A percentile compares a stretch with the other conserved stretches of the same genome.
These are phyloP conservation scores for Micromussa lordhowensis DNA, from an alignment of 92 coral and sea anemone species.

Conservation along the genomic window DNA sequence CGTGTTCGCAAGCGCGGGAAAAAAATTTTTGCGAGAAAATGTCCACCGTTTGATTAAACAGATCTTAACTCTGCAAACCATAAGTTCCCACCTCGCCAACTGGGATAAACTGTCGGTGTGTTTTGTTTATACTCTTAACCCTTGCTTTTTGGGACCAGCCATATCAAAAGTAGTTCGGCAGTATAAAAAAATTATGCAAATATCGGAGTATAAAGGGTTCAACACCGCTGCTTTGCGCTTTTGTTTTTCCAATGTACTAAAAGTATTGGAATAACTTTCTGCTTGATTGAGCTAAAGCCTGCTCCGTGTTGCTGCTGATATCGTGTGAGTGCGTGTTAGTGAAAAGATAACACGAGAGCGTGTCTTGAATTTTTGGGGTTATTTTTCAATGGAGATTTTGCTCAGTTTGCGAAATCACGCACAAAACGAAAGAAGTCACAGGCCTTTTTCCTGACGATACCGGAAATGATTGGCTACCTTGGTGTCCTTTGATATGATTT, in stretches of 20 bases:
- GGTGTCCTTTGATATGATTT: conserved; percentile 23
- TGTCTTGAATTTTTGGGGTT: conserved; percentile 36
- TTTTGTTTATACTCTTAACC: not conserved
- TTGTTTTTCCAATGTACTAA: conserved; percentile 13
- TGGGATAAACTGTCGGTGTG: not conserved
- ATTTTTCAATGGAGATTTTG: not conserved
- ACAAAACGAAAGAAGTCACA: not conserved
- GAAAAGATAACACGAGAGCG: conserved; percentile 26
- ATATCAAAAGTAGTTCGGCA: not conserved
- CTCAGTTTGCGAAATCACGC: not conserved
- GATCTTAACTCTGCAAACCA: not conserved
- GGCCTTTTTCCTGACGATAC: conserved; percentile 17
- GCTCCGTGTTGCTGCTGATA: conserved; percentile 30
- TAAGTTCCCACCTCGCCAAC: conserved; percentile 14
- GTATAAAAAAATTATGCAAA: conserved; percentile 15
- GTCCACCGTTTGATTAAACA: not conserved
- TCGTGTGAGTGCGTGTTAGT: conserved; percentile 5
- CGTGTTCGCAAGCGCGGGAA: conserved; percentile 26
- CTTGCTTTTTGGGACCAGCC: not conserved
- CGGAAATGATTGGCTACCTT: conserved; percentile 36
- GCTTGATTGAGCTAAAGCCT: conserved; percentile 26
- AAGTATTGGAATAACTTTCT: conserved; percentile 36
- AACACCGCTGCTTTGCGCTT: conserved; percentile 7
- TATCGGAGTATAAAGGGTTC: conserved; percentile 19
- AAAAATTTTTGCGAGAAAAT: not conserved